phyloP scores from a whole-genome alignment of 2,797 vertebrate genomes.

The Heliangelus exortis region DNA sequence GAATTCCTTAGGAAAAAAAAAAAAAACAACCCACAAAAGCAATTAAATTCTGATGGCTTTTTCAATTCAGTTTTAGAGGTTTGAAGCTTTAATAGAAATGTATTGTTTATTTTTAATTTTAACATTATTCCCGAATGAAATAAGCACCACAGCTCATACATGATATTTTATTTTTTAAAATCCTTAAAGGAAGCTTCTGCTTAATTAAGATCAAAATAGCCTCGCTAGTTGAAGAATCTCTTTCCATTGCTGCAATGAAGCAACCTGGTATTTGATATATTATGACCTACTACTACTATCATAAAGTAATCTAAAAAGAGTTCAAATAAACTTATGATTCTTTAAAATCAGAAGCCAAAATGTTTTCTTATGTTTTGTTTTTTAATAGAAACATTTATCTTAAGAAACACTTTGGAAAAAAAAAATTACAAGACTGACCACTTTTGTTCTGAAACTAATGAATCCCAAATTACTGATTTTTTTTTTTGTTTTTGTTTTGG shows the following conservation, averaged over 20 bases:
- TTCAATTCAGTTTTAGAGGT: neutral
- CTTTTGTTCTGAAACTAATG: neutral
- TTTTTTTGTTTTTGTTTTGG: neutral
- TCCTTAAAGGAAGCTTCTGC: neutral
- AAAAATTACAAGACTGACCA: neutral
- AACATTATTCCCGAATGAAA: neutral
- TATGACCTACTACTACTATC: neutral
- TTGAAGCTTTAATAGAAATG: neutral
- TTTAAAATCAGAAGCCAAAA: conserved; percentile 10
- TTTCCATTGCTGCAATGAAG: neutral
- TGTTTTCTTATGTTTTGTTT: neutral
- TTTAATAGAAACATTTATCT: neutral
- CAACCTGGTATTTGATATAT: neutral
- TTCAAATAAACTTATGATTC: neutral
- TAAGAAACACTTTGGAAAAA: neutral
- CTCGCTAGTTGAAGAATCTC: neutral
- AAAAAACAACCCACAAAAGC: neutral
- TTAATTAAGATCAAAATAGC: neutral
- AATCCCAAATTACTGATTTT: neutral
- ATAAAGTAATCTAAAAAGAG: neutral
- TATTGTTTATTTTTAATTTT: neutral
- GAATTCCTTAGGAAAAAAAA: neutral
- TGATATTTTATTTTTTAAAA: neutral
- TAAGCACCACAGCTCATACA: neutral
- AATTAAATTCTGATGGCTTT: neutral